Conservation (phyloP, 1,140 invertebrate species). For the Drosophila subobscura region DNA sequence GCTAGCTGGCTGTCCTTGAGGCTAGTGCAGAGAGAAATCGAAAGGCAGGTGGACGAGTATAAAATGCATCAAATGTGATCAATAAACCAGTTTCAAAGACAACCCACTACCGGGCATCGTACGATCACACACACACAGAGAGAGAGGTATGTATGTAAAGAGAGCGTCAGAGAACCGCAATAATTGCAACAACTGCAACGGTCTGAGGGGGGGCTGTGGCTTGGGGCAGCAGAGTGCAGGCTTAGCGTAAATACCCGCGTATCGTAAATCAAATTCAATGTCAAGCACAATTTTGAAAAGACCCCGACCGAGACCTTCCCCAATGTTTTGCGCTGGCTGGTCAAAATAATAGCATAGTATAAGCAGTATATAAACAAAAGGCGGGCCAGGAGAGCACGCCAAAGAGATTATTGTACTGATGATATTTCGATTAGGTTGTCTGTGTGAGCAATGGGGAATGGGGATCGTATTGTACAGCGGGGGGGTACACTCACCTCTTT, state of each 20-base stretch:
- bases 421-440: too few species aligned
- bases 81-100: conserved; percentile 45
- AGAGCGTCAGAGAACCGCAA: too few species aligned
- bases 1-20: conserved; percentile 1
- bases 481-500: conserved; percentile 69
- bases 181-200: too few species aligned
- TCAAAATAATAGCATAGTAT: neutral
- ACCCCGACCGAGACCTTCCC: conserved; percentile 54
- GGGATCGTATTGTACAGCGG: neutral
- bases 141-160: neutral
- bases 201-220: too few species aligned
- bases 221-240: neutral
- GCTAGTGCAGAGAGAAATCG: neutral
- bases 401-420: too few species aligned
- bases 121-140: conserved; percentile 27
- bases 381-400: neutral
- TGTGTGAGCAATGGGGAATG: too few species aligned
- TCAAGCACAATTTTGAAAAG: conserved; percentile 36
- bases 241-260: conserved; percentile 11
- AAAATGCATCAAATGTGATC: conserved; percentile 23
- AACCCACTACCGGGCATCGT: conserved; percentile 28
- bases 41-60: neutral
- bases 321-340: conserved; percentile 23
- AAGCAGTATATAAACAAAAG: neutral
- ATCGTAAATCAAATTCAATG: conserved; percentile 56